These are phyloP conservation scores for Plotosus lineatus DNA, from an alignment of 2,113 vertebrate species.

Conservation along the genomic window DNA sequence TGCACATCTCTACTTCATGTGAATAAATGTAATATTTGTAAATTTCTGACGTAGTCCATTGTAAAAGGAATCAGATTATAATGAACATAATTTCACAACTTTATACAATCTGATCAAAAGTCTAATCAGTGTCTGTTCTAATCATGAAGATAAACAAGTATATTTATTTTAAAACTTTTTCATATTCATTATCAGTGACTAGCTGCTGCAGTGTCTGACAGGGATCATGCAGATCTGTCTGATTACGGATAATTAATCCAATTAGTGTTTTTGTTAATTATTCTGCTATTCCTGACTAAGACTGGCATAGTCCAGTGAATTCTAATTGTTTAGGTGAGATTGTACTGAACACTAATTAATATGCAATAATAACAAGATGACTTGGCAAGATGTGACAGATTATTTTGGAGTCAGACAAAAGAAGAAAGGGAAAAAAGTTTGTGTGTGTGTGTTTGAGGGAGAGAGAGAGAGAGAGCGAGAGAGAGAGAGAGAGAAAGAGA, in stretches of 20 bases:
- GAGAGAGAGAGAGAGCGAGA: no score
- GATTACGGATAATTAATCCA: slow-evolving; percentile 52
- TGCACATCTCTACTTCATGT: no score
- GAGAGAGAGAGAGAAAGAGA: no score
- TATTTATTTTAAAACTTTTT: slow-evolving; percentile 13
- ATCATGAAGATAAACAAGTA: slow-evolving; percentile 15
- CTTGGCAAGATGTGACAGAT: slow-evolving; percentile 45
- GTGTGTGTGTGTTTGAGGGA: no score
- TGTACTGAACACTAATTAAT: slow-evolving; percentile 55
- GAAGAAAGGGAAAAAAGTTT: not conserved
- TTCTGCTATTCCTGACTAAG: slow-evolving; percentile 52
- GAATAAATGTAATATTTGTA: not conserved
- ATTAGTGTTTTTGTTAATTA: slow-evolving; percentile 55
- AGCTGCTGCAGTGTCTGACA: slow-evolving; percentile 33
- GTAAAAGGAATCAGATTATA: not conserved
- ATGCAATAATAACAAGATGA: slow-evolving; percentile 51
- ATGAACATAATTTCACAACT: not conserved
- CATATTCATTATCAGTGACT: slow-evolving; percentile 48
- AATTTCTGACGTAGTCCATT: not conserved
- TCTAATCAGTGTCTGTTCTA: not conserved
- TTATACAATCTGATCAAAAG: slow-evolving; percentile 1
- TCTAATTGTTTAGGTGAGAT: slow-evolving; percentile 50
- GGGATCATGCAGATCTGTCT: slow-evolving; percentile 39
- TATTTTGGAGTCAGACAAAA: slow-evolving; percentile 28
- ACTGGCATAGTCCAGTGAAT: slow-evolving; percentile 50